phyloP scores from a whole-genome alignment of 2,888 invertebrate species.

The Vesta saturnalis region DNA sequence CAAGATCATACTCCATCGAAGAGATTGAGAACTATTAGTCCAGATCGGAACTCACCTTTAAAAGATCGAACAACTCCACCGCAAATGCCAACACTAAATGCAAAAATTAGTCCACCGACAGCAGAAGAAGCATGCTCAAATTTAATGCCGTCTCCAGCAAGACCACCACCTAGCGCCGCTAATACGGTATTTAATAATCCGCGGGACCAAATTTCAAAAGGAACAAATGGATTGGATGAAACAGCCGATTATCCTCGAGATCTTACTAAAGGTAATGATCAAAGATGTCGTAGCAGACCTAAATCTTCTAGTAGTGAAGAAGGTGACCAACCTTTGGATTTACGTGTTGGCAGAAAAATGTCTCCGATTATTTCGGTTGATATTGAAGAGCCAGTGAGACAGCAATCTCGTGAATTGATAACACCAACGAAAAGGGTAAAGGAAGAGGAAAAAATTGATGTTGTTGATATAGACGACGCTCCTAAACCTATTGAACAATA shows the following conservation, averaged over 20 bases:
- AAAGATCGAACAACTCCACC: constrained; percentile 69
- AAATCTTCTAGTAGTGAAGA: constrained; percentile 58
- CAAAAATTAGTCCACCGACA: constrained; percentile 74
- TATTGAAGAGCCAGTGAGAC: constrained; percentile 11
- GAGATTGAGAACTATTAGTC: constrained; percentile 45
- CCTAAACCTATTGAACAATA: constrained; percentile 40
- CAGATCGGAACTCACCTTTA: constrained; percentile 50
- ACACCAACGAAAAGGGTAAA: constrained; percentile 52
- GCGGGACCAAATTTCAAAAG: constrained; percentile 44
- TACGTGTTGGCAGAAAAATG: constrained; percentile 68
- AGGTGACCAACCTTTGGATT: constrained; percentile 78
- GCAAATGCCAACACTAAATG: constrained; percentile 59
- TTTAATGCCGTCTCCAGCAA: constrained; percentile 72
- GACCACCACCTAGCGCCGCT: constrained; percentile 62
- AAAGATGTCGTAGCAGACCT: constrained; percentile 54
- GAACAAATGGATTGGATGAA: constrained; percentile 41
- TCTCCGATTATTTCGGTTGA: not conserved
- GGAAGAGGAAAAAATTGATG: constrained; percentile 67
- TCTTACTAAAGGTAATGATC: constrained; percentile 56
- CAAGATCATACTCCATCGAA: constrained; percentile 50
- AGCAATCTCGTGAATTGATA: not conserved
- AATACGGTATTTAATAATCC: constrained; percentile 50
- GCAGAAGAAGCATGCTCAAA: constrained; percentile 70
- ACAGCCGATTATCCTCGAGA: constrained; percentile 55
- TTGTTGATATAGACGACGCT: constrained; percentile 67